phyloP scores from a whole-genome alignment of 2,888 invertebrate species.

The Malthinus flaveolus region DNA sequence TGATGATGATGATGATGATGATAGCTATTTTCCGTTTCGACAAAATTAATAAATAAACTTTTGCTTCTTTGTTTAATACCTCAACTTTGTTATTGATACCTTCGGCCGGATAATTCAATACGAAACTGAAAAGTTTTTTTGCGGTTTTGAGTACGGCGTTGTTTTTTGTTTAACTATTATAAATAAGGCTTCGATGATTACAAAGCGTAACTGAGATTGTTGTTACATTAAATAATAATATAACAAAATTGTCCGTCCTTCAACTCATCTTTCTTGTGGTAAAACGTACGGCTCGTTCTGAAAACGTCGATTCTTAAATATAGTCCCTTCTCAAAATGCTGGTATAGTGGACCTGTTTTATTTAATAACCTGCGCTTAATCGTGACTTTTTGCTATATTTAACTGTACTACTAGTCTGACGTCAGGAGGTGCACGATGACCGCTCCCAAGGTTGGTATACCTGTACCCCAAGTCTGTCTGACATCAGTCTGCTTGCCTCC shows the following conservation, averaged over 20 bases:
- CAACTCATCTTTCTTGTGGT: constrained; percentile 37
- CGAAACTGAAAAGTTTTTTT: background rate
- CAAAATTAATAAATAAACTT: constrained; percentile 13
- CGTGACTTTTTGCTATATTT: too few relatives aligned
- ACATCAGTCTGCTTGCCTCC: constrained; percentile 35
- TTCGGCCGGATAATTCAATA: background rate
- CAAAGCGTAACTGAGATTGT: constrained; percentile 29
- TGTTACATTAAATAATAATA: constrained; percentile 35
- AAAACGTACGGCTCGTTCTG: constrained; percentile 34
- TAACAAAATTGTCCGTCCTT: constrained; percentile 41
- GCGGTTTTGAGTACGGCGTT: background rate
- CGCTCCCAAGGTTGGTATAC: constrained; percentile 48
- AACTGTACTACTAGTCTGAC: constrained; percentile 22
- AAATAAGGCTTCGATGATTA: constrained; percentile 4
- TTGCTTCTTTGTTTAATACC: constrained; percentile 1
- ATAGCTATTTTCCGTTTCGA: constrained; percentile 34
- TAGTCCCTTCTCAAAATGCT: constrained; percentile 39
- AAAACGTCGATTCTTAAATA: constrained; percentile 42
- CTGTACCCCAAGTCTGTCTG: constrained; percentile 42
- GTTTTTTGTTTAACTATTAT: background rate
- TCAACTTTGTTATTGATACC: background rate
- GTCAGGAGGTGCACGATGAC: constrained; percentile 42
- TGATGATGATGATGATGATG: constrained; percentile 15
- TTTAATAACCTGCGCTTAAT: constrained; percentile 12
- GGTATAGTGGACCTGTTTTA: constrained; percentile 32